Percentiles rank a stretch among this genome's conserved stretches.
Conservation (phyloP, 2,888 invertebrate genomes). For the Melanostoma mellinum region DNA sequence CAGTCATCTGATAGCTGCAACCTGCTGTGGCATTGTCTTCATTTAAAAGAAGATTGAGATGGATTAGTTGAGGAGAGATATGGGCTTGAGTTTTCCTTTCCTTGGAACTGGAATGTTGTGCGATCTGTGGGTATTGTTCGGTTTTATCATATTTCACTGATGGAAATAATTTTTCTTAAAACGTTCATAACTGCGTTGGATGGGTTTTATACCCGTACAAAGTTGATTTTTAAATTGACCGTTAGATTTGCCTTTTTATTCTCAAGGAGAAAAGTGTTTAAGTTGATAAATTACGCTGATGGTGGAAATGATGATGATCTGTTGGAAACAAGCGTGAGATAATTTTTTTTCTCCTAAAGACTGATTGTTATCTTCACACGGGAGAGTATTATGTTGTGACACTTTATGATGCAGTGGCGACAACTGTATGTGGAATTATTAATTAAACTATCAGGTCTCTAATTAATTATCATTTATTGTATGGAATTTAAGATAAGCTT, state of each 20-base stretch:
- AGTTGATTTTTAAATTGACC: constrained; percentile 46
- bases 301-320: constrained; percentile 23
- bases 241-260: constrained; percentile 37
- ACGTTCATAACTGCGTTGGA: constrained; percentile 31
- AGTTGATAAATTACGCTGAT: constrained; percentile 39
- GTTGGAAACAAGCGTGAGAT: constrained; percentile 27
- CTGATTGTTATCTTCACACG: constrained; percentile 21
- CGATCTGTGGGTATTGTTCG: constrained; percentile 50
- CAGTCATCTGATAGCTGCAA: constrained; percentile 43
- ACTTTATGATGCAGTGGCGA: constrained; percentile 6
- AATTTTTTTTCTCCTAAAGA: neutral
- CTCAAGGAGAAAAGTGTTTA: neutral
- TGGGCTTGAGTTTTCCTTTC: constrained; percentile 44
- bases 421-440: neutral
- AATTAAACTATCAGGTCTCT: too few relatives aligned
- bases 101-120: constrained; percentile 46
- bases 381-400: constrained; percentile 25
- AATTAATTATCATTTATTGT: too few relatives aligned
- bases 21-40: constrained; percentile 71
- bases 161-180: constrained; percentile 5
- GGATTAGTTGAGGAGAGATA: constrained; percentile 65
- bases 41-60: constrained; percentile 64
- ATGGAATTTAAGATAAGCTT: too few relatives aligned
- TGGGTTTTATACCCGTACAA: neutral
- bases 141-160: constrained; percentile 56